phyloP scores from a whole-genome alignment of 2,888 invertebrate species.

The Noctuana brunneofusca region DNA sequence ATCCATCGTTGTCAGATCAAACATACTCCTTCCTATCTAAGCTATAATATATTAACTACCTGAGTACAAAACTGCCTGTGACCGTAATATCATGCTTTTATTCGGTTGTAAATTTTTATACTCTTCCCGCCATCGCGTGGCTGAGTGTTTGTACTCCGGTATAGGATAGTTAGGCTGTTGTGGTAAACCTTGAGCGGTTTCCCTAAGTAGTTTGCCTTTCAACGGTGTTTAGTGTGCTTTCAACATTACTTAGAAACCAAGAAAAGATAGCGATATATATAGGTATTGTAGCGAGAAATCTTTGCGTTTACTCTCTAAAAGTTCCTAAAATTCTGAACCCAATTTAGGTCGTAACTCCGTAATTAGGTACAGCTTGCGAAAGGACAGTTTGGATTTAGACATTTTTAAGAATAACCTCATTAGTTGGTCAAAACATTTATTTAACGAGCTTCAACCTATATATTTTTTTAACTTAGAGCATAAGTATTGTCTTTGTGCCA shows the following conservation, averaged over 20 bases:
- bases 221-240: neutral
- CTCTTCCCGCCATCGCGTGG: conserved; percentile 20
- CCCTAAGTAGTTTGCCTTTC: conserved; percentile 5
- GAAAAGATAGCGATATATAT: neutral
- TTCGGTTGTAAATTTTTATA: conserved; percentile 16
- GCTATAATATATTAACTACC: neutral
- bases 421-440: neutral
- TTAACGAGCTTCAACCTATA: neutral
- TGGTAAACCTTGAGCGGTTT: conserved; percentile 23
- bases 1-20: neutral
- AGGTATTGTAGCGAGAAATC: neutral
- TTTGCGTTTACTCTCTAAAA: neutral
- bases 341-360: neutral
- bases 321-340: neutral
- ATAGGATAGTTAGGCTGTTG: conserved; percentile 19
- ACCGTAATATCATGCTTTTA: neutral
- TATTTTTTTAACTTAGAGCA: neutral
- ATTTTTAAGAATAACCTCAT: neutral
- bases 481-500: neutral
- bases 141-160: conserved; percentile 2
- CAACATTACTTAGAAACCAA: conserved; percentile 8
- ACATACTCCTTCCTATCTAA: neutral
- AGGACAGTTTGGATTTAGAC: neutral
- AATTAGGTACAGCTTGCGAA: neutral
- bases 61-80: neutral